A percentile compares a stretch with the other conserved stretches of the same genome.
Conservation (phyloP, 2,113 vertebrate species). For the Phainopepla nitens region DNA sequence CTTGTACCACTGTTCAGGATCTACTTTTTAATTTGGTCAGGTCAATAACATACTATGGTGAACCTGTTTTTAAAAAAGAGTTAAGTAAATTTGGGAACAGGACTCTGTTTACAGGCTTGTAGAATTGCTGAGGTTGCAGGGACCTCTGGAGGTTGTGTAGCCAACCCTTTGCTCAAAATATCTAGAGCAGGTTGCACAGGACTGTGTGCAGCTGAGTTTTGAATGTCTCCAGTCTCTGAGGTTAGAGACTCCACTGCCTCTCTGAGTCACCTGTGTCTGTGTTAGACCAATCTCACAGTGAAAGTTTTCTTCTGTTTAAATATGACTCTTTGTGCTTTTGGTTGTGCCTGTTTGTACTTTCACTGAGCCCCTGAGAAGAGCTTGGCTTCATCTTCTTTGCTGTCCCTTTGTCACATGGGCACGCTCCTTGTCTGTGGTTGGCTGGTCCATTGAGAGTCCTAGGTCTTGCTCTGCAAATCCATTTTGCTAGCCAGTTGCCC, state of each 20-base stretch:
- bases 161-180: not conserved
- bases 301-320: not conserved
- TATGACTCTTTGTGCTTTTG: rapidly evolving
- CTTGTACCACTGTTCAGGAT: not conserved
- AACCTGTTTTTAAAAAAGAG: not conserved
- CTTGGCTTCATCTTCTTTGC: not conserved
- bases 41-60: not conserved
- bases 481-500: not conserved
- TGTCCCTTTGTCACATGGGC: not conserved
- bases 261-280: not conserved
- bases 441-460: not conserved
- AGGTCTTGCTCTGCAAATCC: not conserved
- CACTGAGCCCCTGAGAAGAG: not conserved
- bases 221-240: not conserved
- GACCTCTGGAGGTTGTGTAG: not conserved
- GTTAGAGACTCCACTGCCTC: not conserved
- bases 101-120: not conserved
- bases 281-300: not conserved
- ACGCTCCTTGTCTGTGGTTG: not conserved
- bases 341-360: not conserved
- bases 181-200: not conserved
- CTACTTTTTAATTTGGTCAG: not conserved
- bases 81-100: not conserved
- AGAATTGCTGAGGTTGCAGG: not conserved
- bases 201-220: not conserved